Conservation (phyloP, 2,113 vertebrate species). For the Saimiri boliviensis region DNA sequence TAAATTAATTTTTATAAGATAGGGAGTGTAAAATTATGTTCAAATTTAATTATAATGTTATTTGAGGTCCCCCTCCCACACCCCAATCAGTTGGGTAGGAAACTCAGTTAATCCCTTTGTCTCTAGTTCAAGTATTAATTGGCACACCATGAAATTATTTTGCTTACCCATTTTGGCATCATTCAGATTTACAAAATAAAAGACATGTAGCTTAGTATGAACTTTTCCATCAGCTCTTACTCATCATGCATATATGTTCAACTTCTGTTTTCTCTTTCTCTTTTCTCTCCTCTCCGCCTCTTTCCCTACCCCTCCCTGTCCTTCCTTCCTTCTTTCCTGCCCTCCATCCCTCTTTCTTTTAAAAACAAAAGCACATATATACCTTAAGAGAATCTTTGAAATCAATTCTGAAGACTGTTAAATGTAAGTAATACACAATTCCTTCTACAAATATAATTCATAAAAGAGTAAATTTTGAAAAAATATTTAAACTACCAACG, state of each 20-base stretch:
- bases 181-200: conserved; percentile 42
- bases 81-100: background rate
- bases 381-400: conserved; percentile 15
- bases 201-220: background rate
- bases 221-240: background rate
- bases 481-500: background rate
- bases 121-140: conserved; percentile 45
- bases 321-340: background rate
- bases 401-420: conserved; percentile 32
- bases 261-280: background rate
- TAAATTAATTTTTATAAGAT: background rate
- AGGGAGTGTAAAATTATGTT: background rate
- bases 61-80: background rate
- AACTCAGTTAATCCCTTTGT: conserved; percentile 4
- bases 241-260: background rate
- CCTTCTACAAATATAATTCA: conserved; percentile 26
- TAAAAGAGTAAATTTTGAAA: conserved; percentile 42
- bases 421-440: conserved; percentile 7
- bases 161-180: conserved; percentile 1
- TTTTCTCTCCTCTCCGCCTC: background rate
- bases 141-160: conserved; percentile 3
- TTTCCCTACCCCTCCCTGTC: background rate
- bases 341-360: background rate
- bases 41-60: conserved; percentile 10
- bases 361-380: background rate